phyloP scores from a whole-genome alignment of 2,113 vertebrate genomes.

The Paramormyrops kingsleyae region DNA sequence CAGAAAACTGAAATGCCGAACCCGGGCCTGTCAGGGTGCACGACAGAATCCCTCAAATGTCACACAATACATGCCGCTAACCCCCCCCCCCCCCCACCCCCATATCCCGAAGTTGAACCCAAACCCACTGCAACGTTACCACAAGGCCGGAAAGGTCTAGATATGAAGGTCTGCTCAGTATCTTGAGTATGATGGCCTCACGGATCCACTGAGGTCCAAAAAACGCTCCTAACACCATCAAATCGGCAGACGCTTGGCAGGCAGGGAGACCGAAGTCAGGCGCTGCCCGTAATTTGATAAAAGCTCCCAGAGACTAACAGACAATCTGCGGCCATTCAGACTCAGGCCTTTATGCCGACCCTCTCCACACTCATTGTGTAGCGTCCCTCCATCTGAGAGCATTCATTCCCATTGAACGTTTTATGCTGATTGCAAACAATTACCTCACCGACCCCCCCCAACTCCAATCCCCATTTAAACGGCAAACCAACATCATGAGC shows the following conservation, averaged over 20 bases:
- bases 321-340: neutral
- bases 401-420: neutral
- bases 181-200: neutral
- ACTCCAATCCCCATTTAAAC: neutral
- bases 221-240: neutral
- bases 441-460: neutral
- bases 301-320: neutral
- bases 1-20: neutral
- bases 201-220: too few relatives aligned
- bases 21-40: neutral
- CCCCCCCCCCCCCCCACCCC: neutral
- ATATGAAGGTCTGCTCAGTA: neutral
- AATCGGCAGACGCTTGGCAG: neutral
- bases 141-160: neutral
- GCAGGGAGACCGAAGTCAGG: too few relatives aligned
- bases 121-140: neutral
- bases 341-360: neutral
- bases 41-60: neutral
- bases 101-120: neutral
- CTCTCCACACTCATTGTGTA: neutral
- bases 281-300: neutral
- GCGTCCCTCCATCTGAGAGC: neutral
- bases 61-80: neutral
- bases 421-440: neutral
- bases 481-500: neutral